Base-by-base conservation (phyloP, 2,888 invertebrate species). In the Villa cingulata region DNA sequence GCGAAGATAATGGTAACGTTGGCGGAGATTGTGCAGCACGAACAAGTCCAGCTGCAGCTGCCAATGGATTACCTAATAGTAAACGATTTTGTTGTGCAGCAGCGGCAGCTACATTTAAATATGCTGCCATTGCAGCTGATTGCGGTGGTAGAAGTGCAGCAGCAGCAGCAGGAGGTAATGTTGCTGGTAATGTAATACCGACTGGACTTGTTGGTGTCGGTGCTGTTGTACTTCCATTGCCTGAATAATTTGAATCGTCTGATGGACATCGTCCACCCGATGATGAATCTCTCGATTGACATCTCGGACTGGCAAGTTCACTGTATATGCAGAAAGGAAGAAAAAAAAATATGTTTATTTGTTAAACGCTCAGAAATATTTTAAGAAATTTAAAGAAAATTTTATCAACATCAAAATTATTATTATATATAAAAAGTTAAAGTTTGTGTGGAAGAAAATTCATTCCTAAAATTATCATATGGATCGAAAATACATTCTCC, bases 91-190 rank as follows among this genome's bases (percentile, higher is more conserved):
- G 84, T 57, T 79, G 80, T 1, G 80, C 81, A 3, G 81, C 81
- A 7, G 80, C 80, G 17, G 81, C 81, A 6, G 80, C 80, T 4
- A 82, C 82, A 50, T 81, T 81, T 48, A 86, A 74, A 64, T 86
- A 86, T 7, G 86, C 86, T 20, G 86, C 86, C 73, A 86, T 84
- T 3, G 85, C 85, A 3, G 86, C 86, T 5, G 85, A 83, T 65
- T 86, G 86, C 29, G 84, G 81, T 18, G 86, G 85, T 57, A 85
- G 65, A 18, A 83, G 72, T 15, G 78, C 75, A 23, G 78, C 77
- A 20, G 75, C 74, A 17, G 75, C 74, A 12, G 79, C 76, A 23
- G 80, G 77, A 37, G 81, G 81, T 57, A 84, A 70, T 3, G 83
- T 80, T 7, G 81, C 78, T 1, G 81, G 77, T 54, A 76, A 62